Conservation (phyloP, 1,140 invertebrate genomes). For the Ctenoplectra terminalis region DNA sequence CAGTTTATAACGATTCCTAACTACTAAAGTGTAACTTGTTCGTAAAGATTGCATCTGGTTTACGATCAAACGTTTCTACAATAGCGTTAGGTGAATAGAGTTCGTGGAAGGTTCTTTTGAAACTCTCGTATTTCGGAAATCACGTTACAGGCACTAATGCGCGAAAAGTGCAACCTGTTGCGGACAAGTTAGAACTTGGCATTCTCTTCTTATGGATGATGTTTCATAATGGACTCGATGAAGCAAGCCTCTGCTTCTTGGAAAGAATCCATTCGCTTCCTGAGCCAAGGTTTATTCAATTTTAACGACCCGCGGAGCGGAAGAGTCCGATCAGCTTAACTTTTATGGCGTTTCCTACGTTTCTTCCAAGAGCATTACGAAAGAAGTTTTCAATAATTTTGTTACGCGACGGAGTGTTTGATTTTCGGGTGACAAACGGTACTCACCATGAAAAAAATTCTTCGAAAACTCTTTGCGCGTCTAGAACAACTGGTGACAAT, state of each 20-base stretch:
- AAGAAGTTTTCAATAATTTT: not conserved
- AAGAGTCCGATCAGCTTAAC: not conserved
- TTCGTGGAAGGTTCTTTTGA: no score
- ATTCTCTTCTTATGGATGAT: slow-evolving; percentile 30
- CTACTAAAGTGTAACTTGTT: no score
- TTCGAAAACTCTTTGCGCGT: no score
- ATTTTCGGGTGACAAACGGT: not conserved
- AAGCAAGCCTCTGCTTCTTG: slow-evolving; percentile 5
- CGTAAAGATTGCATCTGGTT: no score
- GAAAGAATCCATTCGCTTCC: slow-evolving; percentile 20
- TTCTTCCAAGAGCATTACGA: not conserved
- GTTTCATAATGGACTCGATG: slow-evolving; percentile 59
- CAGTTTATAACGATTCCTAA: no score
- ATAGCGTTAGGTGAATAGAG: no score
- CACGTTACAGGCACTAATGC: not conserved
- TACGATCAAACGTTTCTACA: no score
- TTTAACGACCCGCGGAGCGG: slow-evolving; percentile 36
- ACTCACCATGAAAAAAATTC: no score
- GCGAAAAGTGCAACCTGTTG: slow-evolving; percentile 37
- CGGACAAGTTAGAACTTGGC: slow-evolving; percentile 18
- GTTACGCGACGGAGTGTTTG: no score
- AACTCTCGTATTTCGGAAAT: not conserved
- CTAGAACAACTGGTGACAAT: not conserved
- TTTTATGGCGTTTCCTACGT: not conserved
- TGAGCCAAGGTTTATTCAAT: slow-evolving; percentile 50